Percentiles rank a stretch among this genome's conserved stretches.
Conservation (phyloP, 2,888 invertebrate species). For the Melieria crassipennis region DNA sequence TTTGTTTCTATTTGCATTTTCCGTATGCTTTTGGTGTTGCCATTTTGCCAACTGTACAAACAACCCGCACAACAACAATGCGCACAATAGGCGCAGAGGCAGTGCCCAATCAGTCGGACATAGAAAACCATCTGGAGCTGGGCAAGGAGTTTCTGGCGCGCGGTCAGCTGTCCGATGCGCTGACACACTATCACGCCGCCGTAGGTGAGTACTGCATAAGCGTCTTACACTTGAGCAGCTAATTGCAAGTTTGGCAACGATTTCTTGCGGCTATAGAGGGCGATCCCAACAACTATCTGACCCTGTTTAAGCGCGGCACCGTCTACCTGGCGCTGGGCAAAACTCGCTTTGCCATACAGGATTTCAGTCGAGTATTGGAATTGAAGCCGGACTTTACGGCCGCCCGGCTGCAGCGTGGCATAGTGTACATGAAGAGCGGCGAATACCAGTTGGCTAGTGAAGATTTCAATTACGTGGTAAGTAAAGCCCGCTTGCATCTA, state of each 20-base stretch:
- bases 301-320: conserved; percentile 94
- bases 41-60: conserved; percentile 32
- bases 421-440: conserved; percentile 89
- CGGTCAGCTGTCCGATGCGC: conserved; percentile 94
- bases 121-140: conserved; percentile 92
- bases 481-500: conserved; percentile 61
- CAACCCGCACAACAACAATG: conserved; percentile 6
- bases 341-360: conserved; percentile 92
- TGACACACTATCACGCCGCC: conserved; percentile 97
- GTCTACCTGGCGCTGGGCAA: conserved; percentile 96
- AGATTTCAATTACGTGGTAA: conserved; percentile 87
- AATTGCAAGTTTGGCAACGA: neutral
- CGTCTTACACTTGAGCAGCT: neutral
- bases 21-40: neutral
- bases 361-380: conserved; percentile 91
- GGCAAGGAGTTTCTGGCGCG: conserved; percentile 91
- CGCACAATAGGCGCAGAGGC: conserved; percentile 72
- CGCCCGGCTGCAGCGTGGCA: conserved; percentile 85
- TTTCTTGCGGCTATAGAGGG: conserved; percentile 74
- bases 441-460: conserved; percentile 82
- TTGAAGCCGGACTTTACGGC: conserved; percentile 94
- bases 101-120: conserved; percentile 74
- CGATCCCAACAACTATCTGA: conserved; percentile 94
- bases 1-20: conserved; percentile 17
- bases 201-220: conserved; percentile 75